These are phyloP conservation scores for Liparis tanakae DNA, from an alignment of 2,797 vertebrate genomes.

Conservation along the genomic window DNA sequence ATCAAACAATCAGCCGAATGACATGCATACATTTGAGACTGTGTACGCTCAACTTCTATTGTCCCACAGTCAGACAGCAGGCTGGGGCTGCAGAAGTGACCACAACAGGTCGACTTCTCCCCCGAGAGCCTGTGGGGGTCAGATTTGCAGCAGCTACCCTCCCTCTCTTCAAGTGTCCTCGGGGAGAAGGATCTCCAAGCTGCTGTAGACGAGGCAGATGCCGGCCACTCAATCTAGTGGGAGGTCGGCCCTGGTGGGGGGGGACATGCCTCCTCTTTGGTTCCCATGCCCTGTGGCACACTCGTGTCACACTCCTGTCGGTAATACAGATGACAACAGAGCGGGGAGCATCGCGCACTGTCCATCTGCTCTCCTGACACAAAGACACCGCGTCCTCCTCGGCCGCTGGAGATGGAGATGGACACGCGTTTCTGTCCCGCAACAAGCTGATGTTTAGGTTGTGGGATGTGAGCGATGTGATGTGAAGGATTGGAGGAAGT, in stretches of 20 bases:
- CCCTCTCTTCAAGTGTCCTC: slow-evolving; percentile 53
- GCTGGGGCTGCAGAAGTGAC: slow-evolving; percentile 53
- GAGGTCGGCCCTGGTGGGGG: slow-evolving; percentile 44
- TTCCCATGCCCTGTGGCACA: slow-evolving; percentile 82
- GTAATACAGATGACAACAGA: slow-evolving; percentile 66
- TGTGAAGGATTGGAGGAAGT: neutral
- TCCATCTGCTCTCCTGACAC: slow-evolving; percentile 80
- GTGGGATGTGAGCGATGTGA: neutral
- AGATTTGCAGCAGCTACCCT: slow-evolving; percentile 57
- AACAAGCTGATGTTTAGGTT: neutral
- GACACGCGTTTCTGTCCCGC: neutral
- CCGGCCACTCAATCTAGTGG: slow-evolving; percentile 62
- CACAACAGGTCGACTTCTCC: slow-evolving; percentile 68
- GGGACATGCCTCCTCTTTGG: slow-evolving; percentile 67
- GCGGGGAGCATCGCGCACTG: slow-evolving; percentile 58
- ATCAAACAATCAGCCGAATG: slow-evolving; percentile 61
- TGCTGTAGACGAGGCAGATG: slow-evolving; percentile 75
- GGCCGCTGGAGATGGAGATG: slow-evolving; percentile 15
- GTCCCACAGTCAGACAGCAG: slow-evolving; percentile 71
- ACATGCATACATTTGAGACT: slow-evolving; percentile 49
- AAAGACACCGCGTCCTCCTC: slow-evolving; percentile 49
- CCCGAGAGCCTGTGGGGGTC: slow-evolving; percentile 59
- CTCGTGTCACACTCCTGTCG: slow-evolving; percentile 77
- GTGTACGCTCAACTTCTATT: slow-evolving; percentile 60
- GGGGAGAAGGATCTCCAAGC: slow-evolving; percentile 71